Evolutionary conservation across 2,113 vertebrate genomes (phyloP), one percentile per base, ranked within the genome.

Genomic region (Aix galericulata): DNA sequence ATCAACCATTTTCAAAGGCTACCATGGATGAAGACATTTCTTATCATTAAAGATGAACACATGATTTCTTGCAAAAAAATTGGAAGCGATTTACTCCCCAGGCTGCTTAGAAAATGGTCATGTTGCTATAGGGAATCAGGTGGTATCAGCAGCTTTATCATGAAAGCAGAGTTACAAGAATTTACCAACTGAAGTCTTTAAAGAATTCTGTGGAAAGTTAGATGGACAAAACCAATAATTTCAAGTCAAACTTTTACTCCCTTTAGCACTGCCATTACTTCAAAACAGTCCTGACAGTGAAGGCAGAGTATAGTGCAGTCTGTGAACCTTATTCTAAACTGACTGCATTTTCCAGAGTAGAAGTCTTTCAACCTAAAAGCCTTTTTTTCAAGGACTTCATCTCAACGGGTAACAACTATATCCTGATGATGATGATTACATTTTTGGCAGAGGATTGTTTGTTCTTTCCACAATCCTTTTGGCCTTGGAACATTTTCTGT

Each of bases 391-490:
- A 62, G 17, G 48, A 86, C 23, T 48, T 73, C 2, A 2, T 73
- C 56, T 86, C 42, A 52, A 22, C 23, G 15, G 31, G 21, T 75
- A 76, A 64, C 15, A 93, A 29, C 6, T 56, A 38, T 1, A 77
- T 25, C 4, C 44, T 75, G 7, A 11, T 83, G 32, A 21, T 21
- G 46, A 13, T 85, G 52, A 17, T 38, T 38, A 20, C 18, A 29
- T 8, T 64, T 48, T 27, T 67, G 40, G 31, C 8, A 64, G 26
- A 1, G 3, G 4, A 1, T 1, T 2, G 6, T 9, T 40, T 60
- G 13, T 14, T 4, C 82, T 58, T 73, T 82, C 62, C 4, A 5
- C 66, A 42, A 55, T 20, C 59, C n/a, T 77, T 77, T 64, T 48
- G 71, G 77, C 15, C 6, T 60, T 53, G 29, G 26, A 64, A 27